phyloP scores from a whole-genome alignment of 2,888 invertebrate genomes.

The Drosophila gaucha region DNA sequence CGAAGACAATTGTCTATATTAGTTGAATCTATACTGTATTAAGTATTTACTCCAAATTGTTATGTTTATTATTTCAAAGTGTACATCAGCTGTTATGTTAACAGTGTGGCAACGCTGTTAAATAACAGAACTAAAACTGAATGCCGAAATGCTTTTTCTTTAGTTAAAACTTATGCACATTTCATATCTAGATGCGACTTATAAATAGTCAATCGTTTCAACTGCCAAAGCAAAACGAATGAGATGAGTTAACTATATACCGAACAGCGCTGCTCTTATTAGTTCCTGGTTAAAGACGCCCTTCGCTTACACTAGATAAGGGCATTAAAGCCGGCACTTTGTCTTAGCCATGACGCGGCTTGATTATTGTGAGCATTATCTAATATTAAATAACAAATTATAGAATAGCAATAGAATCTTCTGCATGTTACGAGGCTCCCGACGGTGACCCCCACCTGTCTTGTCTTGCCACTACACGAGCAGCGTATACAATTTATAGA shows the following conservation, averaged over 20 bases:
- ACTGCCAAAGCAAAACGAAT: neutral
- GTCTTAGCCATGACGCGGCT: neutral
- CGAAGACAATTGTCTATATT: neutral
- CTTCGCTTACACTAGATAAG: neutral
- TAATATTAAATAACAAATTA: slow-evolving; percentile 12
- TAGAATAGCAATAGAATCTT: slow-evolving; percentile 9
- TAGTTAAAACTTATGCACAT: slow-evolving; percentile 1
- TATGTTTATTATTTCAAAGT: neutral
- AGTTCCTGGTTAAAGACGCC: neutral
- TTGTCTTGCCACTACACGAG: slow-evolving; percentile 19
- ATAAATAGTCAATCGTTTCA: neutral
- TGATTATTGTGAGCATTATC: neutral
- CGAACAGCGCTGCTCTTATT: neutral
- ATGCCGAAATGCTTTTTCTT: neutral
- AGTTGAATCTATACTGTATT: neutral
- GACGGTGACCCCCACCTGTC: slow-evolving; percentile 39
- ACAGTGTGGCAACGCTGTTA: slow-evolving; percentile 15
- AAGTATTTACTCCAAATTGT: neutral
- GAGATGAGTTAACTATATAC: too few species aligned
- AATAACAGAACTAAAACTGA: neutral
- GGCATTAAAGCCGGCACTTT: slow-evolving; percentile 18
- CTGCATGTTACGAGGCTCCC: slow-evolving; percentile 18
- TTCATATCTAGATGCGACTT: neutral
- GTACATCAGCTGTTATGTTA: slow-evolving; percentile 19
- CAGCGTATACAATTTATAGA: slow-evolving; percentile 48